A percentile compares a stretch with the other conserved stretches of the same genome.
phyloP scores from a whole-genome alignment of 2,797 vertebrate species.

The Trachops cirrhosus region DNA sequence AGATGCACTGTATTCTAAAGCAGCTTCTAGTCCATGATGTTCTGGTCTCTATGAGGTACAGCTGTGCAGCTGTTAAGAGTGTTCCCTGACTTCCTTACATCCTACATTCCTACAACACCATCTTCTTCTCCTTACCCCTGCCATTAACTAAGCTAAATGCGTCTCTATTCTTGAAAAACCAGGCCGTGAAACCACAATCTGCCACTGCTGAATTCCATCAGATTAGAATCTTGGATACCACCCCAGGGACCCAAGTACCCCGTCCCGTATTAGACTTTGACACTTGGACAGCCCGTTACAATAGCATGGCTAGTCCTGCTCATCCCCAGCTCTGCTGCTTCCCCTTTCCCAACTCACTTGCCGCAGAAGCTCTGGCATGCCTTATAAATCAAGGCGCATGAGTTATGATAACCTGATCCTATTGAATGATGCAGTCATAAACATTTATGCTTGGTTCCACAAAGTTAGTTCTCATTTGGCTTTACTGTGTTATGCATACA shows the following conservation, averaged over 20 bases:
- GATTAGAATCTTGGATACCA: not conserved
- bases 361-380: not conserved
- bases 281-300: not conserved
- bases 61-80: not conserved
- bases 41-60: not conserved
- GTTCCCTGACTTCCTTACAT: not conserved
- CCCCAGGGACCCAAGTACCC: not conserved
- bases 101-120: not conserved
- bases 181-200: not conserved
- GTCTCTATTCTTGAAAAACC: not conserved
- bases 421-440: not conserved
- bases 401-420: not conserved
- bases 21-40: not conserved
- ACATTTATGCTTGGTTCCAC: not conserved
- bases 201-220: not conserved
- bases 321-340: not conserved
- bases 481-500: not conserved
- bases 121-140: not conserved
- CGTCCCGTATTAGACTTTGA: not conserved
- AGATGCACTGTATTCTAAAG: not conserved
- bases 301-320: not conserved
- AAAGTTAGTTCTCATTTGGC: not conserved
- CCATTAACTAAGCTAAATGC: not conserved
- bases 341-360: not conserved
- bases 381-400: not conserved